Evolutionary conservation across 2,113 vertebrate genomes (phyloP).

Genomic region (Taurulus bubalis): DNA sequence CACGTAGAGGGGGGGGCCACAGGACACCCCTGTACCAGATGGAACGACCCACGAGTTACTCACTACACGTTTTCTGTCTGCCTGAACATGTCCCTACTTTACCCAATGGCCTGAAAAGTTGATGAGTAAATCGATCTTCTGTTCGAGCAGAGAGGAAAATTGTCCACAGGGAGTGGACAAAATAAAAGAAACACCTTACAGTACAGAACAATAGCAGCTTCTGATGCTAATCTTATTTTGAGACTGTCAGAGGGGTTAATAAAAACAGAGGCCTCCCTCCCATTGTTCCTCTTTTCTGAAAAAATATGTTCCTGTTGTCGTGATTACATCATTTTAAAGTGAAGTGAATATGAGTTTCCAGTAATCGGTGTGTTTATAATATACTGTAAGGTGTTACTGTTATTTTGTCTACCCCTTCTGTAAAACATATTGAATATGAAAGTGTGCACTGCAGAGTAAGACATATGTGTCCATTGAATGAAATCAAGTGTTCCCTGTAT

Average conservation of each 20-base stretch:
- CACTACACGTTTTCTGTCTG: constrained; percentile 2
- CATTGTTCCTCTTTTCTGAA: neutral
- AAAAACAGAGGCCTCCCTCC: neutral
- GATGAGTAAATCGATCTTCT: neutral
- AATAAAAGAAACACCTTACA: constrained; percentile 14
- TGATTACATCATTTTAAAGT: neutral
- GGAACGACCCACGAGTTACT: constrained; percentile 77
- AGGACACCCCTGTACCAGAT: constrained; percentile 91
- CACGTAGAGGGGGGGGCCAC: constrained; percentile 88
- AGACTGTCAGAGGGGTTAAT: neutral
- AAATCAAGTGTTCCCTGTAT: constrained; percentile 23
- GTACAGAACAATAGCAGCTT: neutral
- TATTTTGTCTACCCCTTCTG: neutral
- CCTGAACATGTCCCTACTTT: neutral
- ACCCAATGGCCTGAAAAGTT: neutral
- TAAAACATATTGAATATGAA: neutral
- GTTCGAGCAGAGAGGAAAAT: neutral
- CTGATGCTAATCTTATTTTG: neutral
- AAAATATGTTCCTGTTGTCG: neutral
- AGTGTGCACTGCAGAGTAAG: constrained; percentile 6
- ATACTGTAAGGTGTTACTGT: neutral
- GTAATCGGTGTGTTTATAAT: neutral
- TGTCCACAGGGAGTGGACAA: constrained; percentile 1
- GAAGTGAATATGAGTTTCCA: neutral
- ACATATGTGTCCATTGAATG: neutral